Conservation (phyloP, 2,113 vertebrate species). For the Amazona vittata region DNA sequence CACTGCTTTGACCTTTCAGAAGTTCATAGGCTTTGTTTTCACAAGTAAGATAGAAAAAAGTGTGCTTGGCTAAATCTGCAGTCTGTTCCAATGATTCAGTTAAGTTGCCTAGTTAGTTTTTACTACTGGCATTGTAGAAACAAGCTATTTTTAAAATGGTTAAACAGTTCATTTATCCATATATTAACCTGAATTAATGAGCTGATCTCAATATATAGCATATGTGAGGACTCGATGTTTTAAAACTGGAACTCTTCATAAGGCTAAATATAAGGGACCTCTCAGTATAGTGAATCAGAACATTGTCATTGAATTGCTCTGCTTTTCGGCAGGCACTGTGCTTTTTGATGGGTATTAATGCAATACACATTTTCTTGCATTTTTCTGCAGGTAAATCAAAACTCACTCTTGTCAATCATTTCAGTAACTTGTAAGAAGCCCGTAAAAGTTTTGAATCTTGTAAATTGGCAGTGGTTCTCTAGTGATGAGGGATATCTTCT, state of each 20-base stretch:
- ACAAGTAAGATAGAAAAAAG: not conserved
- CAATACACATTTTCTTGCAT: fast-evolving
- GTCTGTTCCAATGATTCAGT: not conserved
- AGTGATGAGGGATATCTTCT: not conserved
- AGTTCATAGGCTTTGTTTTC: not conserved
- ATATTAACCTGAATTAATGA: not conserved
- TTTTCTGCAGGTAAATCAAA: not conserved
- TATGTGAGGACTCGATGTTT: not conserved
- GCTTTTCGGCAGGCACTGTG: not conserved
- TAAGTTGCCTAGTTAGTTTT: not conserved
- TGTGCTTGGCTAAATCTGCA: not conserved
- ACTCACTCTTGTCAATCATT: not conserved
- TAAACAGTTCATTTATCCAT: not conserved
- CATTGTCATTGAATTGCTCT: not conserved
- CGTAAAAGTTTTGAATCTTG: fast-evolving
- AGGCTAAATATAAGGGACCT: not conserved
- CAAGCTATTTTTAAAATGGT: not conserved
- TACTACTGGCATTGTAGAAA: not conserved
- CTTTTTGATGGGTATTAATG: not conserved
- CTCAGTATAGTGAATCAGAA: not conserved
- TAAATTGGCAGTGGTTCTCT: not conserved
- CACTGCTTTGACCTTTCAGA: not conserved
- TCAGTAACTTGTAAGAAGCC: not conserved
- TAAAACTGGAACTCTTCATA: not conserved
- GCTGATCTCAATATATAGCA: not conserved